These are phyloP conservation scores for Cervus canadensis DNA, from an alignment of 2,113 vertebrate genomes.

Conservation along the genomic window DNA sequence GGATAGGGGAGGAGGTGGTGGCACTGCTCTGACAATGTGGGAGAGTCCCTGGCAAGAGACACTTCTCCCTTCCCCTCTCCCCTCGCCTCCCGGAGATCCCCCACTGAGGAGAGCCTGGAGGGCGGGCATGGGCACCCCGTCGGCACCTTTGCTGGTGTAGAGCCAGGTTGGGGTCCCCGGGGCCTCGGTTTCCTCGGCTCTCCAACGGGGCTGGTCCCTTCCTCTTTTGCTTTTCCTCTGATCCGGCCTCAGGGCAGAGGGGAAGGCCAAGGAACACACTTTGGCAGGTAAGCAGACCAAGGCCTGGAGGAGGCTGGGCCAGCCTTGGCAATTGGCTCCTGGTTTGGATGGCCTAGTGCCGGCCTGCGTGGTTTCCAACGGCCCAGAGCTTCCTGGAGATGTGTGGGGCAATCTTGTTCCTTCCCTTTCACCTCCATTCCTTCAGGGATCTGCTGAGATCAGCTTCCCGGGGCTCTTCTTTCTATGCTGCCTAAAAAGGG, in stretches of 20 bases:
- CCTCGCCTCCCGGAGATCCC: constrained; percentile 65
- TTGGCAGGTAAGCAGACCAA: constrained; percentile 9
- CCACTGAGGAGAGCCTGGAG: background rate
- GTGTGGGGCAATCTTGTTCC: constrained; percentile 30
- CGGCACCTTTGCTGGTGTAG: background rate
- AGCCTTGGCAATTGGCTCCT: background rate
- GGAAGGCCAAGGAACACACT: background rate
- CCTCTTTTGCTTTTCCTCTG: background rate
- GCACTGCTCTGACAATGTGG: constrained; percentile 45
- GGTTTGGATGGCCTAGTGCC: background rate
- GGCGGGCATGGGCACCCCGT: background rate
- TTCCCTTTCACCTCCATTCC: constrained; percentile 64
- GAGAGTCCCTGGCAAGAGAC: constrained; percentile 72
- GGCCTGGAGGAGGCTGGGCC: background rate
- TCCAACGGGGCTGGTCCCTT: background rate
- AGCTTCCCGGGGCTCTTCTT: background rate
- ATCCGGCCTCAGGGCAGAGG: background rate
- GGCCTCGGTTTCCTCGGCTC: background rate
- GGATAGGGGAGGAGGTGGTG: constrained; percentile 26
- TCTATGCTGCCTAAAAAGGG: background rate
- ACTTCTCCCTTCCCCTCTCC: constrained; percentile 57
- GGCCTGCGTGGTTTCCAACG: background rate
- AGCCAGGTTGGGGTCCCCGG: background rate
- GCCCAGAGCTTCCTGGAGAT: constrained; percentile 20
- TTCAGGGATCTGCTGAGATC: background rate